These are phyloP conservation scores for Helicorthomorpha holstii DNA, from an alignment of 1,140 invertebrate genomes.

Conservation along the genomic window DNA sequence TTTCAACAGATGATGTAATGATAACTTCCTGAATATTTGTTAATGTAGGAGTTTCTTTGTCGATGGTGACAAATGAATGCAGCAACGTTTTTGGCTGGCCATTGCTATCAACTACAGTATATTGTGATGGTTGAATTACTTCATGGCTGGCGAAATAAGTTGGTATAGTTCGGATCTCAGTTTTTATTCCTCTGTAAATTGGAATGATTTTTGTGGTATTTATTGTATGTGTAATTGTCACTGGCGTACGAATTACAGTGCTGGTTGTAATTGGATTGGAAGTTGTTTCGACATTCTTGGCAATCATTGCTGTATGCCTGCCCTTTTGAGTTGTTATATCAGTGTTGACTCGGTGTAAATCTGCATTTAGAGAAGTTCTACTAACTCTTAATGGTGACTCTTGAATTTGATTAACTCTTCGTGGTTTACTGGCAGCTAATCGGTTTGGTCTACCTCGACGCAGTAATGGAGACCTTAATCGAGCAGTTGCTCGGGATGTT, in stretches of 20 bases:
- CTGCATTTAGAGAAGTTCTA: too few relatives aligned
- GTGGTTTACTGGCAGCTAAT: background rate
- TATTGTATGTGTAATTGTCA: slow-evolving; percentile 5
- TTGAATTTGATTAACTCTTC: background rate
- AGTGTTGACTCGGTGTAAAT: too few relatives aligned
- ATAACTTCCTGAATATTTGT: slow-evolving; percentile 4
- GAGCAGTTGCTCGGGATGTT: background rate
- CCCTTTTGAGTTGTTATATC: too few relatives aligned
- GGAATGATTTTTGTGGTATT: slow-evolving; percentile 7
- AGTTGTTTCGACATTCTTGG: background rate
- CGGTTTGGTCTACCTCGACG: background rate
- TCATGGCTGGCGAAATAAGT: slow-evolving; percentile 3
- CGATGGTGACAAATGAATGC: background rate
- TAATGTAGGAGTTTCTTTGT: background rate
- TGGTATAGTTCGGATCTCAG: slow-evolving; percentile 5
- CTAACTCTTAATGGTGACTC: background rate
- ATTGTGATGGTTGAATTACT: slow-evolving; percentile 2
- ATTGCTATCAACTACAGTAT: background rate
- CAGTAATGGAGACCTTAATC: background rate
- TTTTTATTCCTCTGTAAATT: slow-evolving; percentile 3
- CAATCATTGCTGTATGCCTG: background rate
- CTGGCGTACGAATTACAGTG: background rate
- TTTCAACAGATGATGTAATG: slow-evolving; percentile 7
- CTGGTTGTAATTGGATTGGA: background rate
- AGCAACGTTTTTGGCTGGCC: slow-evolving; percentile 2